Conservation (phyloP, 2,888 invertebrate species). For the Gymnosoma rotundatum region DNA sequence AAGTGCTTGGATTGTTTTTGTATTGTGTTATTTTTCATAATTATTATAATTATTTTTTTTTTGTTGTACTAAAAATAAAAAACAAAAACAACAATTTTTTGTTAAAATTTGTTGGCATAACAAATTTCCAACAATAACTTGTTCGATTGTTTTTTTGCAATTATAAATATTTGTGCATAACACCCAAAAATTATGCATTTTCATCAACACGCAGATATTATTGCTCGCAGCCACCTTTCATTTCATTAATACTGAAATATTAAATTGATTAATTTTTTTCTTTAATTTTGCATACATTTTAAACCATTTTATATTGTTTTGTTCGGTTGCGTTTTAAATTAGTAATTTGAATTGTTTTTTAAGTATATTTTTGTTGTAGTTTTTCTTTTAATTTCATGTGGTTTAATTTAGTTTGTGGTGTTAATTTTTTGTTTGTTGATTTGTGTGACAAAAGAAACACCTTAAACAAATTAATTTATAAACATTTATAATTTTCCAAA, state of each 20-base stretch:
- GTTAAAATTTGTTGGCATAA: constrained; percentile 33
- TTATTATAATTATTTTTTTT: constrained; percentile 65
- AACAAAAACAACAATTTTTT: constrained; percentile 67
- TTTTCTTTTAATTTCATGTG: constrained; percentile 42
- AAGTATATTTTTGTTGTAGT: not conserved
- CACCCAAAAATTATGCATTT: constrained; percentile 78
- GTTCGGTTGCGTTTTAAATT: not conserved
- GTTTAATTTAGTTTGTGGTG: constrained; percentile 41
- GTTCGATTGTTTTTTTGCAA: constrained; percentile 76
- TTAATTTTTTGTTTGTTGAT: not conserved
- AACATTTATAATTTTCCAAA: constrained; percentile 59
- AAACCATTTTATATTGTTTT: constrained; percentile 55
- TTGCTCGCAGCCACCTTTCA: constrained; percentile 82
- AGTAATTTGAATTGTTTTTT: not conserved
- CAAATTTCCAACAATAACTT: constrained; percentile 76
- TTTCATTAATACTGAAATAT: constrained; percentile 52
- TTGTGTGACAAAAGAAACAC: constrained; percentile 12
- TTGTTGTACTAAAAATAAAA: constrained; percentile 69
- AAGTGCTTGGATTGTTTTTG: constrained; percentile 48
- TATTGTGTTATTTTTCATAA: constrained; percentile 49
- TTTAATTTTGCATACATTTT: constrained; percentile 35
- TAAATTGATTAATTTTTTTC: constrained; percentile 19
- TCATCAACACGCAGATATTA: constrained; percentile 83
- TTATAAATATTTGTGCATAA: constrained; percentile 74
- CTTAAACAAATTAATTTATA: constrained; percentile 58